Evolutionary conservation across 2,888 invertebrate species (phyloP).

Genomic region (Mythimna ferrago): DNA sequence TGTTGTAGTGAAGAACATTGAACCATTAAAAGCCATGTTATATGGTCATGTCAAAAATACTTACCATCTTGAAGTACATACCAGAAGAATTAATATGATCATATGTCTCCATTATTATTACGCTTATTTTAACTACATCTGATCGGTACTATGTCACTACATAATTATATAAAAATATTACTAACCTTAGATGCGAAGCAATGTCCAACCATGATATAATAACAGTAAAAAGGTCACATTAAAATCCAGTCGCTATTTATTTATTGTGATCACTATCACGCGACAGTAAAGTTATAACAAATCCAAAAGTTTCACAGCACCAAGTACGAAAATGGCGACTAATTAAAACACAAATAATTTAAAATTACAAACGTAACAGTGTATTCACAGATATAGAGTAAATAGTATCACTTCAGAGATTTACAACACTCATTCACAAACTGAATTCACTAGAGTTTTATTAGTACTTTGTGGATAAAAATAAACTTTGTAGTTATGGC

Average conservation of each 20-base stretch:
- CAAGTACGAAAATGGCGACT: conserved; percentile 78
- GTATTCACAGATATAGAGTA: conserved; percentile 42
- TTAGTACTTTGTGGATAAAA: conserved; percentile 57
- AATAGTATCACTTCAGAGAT: conserved; percentile 50
- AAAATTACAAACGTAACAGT: conserved; percentile 56
- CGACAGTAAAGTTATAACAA: conserved; percentile 53
- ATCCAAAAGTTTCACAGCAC: conserved; percentile 71
- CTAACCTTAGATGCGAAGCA: conserved; percentile 73
- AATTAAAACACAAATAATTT: conserved; percentile 62
- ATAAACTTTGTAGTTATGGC: conserved; percentile 63
- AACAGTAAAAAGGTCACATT: conserved; percentile 58
- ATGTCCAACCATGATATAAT: conserved; percentile 73
- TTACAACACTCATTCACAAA: conserved; percentile 60
- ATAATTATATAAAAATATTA: conserved; percentile 17
- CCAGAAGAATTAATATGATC: background rate
- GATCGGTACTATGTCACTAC: conserved; percentile 17
- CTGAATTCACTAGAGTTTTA: conserved; percentile 50
- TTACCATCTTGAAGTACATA: conserved; percentile 2
- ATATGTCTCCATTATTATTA: background rate
- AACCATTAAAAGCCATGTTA: background rate
- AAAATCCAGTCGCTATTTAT: conserved; percentile 46
- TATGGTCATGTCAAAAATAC: background rate
- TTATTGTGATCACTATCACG: conserved; percentile 57
- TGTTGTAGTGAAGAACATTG: background rate
- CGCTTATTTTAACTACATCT: conserved; percentile 20